Percentiles rank a stretch among this genome's conserved stretches.
phyloP scores from a whole-genome alignment of 2,113 vertebrate genomes.

The Corythornis vintsioides region DNA sequence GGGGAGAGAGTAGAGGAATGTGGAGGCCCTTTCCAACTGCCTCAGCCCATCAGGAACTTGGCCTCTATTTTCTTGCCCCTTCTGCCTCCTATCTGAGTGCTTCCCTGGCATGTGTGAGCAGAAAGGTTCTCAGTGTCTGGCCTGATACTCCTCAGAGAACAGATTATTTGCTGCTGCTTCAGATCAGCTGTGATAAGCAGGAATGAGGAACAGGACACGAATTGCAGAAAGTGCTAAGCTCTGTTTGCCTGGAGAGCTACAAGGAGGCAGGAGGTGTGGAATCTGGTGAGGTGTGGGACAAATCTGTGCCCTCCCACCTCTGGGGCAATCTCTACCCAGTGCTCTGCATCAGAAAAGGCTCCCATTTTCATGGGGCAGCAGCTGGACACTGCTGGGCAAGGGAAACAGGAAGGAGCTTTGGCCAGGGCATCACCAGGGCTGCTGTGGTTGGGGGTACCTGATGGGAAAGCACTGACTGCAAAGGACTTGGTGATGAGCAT shows the following conservation, averaged over 20 bases:
- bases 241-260: background rate
- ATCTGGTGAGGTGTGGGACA: background rate
- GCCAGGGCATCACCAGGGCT: background rate
- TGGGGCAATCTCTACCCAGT: background rate
- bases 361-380: rapidly evolving
- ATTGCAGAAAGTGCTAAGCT: background rate
- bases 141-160: background rate
- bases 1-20: slow-evolving; percentile 23
- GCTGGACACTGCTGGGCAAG: rapidly evolving
- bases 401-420: background rate
- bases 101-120: background rate
- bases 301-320: background rate
- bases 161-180: background rate
- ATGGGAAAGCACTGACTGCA: background rate
- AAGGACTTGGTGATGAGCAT: background rate
- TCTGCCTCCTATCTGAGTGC: background rate
- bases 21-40: slow-evolving; percentile 2
- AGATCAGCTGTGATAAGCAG: background rate
- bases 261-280: background rate
- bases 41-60: background rate
- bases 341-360: background rate
- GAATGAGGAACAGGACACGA: background rate
- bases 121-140: background rate
- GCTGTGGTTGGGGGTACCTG: background rate
- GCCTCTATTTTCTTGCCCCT: slow-evolving; percentile 6